Base-by-base conservation (phyloP, 1,140 invertebrate species). In the Drosophila busckii region DNA sequence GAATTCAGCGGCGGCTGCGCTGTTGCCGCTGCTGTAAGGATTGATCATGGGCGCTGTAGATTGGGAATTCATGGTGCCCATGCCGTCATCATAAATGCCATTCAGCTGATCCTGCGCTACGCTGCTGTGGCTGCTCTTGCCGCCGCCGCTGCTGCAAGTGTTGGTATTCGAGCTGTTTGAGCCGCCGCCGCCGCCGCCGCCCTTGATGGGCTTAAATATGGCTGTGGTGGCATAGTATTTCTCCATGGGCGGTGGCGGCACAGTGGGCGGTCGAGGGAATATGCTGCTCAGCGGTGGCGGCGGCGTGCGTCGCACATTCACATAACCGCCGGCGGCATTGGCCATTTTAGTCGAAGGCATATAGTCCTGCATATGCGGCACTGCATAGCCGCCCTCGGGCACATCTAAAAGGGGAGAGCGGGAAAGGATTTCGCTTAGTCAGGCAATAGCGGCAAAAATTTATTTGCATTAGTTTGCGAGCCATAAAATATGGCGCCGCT, bases 161-260 rank as follows among this genome's bases (percentile, higher is more conserved):
- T 70, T 71, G 16, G 70, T 73, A 25, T 61, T 49, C 3, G 37
- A 58, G 46, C 54, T 67, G 64, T 67, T 71, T 58, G 59, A 59
- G 26, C 68, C 42, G 3, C 46, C 49, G 45, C 53, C 56, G 23
- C 40, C 49, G 15, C 70, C 67, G 42, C 76, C 76, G 4, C 76
- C 78, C 53, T 86, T 86, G 52, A 86, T 71, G 49, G 84, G 84
- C 75, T 87, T 87, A 48, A 85, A 87, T 56, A 87, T 87, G 59
- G 86, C 83, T 19, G 86, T 91, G 41, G 92, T 91, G 35, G 92
- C 92, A 85, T 94, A 94, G 84, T 94, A 93, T 59, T 93, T 91
- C 84, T 94, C 92, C 46, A 93, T 91, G 17, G 92, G 93, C 22
- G 92, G 92, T 28, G 92, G 92, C 44, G 92, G 90, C 42, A 87